Conservation (phyloP, 2,888 invertebrate genomes). For the Hydropsyche betteni region DNA sequence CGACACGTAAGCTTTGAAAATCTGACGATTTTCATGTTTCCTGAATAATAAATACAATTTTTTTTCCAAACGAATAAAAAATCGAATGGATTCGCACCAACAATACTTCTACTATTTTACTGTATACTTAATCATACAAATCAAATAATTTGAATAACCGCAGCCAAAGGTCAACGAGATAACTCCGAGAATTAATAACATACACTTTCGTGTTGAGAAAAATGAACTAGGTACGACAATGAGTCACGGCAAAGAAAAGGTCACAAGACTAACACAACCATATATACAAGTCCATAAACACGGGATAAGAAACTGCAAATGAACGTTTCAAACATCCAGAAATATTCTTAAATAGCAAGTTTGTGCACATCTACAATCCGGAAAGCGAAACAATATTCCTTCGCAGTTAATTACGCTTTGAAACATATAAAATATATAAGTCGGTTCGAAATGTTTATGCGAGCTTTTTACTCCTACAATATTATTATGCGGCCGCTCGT, state of each 20-base stretch:
- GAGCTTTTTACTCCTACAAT: constrained; percentile 10
- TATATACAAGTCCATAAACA: too few species aligned
- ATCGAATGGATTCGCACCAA: background rate
- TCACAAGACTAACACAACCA: background rate
- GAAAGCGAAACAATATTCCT: too few species aligned
- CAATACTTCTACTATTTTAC: background rate
- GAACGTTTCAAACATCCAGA: too few species aligned
- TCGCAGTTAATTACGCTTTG: too few species aligned
- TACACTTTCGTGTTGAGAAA: background rate
- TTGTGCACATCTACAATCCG: too few species aligned
- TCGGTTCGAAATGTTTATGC: background rate
- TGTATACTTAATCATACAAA: background rate
- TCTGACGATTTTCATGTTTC: background rate
- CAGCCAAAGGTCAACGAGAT: constrained; percentile 1
- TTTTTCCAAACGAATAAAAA: constrained; percentile 3
- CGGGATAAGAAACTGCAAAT: too few species aligned
- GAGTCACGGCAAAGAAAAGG: constrained; percentile 4
- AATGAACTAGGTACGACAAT: constrained; percentile 21
- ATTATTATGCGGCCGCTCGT: background rate
- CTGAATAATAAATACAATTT: constrained; percentile 1
- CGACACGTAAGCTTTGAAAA: background rate
- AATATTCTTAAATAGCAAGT: too few species aligned
- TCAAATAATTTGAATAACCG: constrained; percentile 2
- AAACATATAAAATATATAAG: too few species aligned
- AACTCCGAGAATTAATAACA: constrained; percentile 1